Conservation (phyloP, 1,140 invertebrate genomes). For the Atopsyche davidsoni region DNA sequence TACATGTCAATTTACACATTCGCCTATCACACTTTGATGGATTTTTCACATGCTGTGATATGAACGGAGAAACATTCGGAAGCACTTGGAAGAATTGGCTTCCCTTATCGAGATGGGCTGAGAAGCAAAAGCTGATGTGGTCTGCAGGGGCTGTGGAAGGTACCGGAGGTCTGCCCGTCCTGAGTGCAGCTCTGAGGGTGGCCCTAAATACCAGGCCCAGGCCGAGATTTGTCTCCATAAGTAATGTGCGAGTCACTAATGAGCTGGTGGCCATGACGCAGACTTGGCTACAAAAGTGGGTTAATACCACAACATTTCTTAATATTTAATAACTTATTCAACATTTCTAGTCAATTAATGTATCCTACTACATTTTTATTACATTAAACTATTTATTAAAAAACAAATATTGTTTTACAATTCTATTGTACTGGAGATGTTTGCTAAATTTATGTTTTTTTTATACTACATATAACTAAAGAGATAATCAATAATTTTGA, state of each 20-base stretch:
- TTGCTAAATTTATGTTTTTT: too few species aligned
- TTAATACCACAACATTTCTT: too few species aligned
- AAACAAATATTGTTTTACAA: too few species aligned
- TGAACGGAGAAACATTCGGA: constrained; percentile 24
- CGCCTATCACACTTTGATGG: constrained; percentile 25
- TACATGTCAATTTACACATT: constrained; percentile 23
- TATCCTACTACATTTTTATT: too few species aligned
- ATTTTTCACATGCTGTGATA: constrained; percentile 22
- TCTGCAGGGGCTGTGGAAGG: constrained; percentile 24
- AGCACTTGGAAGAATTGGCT: constrained; percentile 30
- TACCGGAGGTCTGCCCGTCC: constrained; percentile 10
- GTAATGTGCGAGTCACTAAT: constrained; percentile 17
- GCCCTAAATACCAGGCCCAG: constrained; percentile 11
- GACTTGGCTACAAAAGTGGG: constrained; percentile 20
- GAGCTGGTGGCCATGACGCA: constrained; percentile 20
- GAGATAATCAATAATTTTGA: too few species aligned
- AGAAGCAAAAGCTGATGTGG: constrained; percentile 20
- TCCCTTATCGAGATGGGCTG: constrained; percentile 17
- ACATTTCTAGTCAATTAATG: too few species aligned
- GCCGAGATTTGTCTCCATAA: constrained; percentile 21
- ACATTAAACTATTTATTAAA: too few species aligned
- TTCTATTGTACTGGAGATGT: too few species aligned
- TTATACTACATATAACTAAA: too few species aligned
- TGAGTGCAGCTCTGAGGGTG: constrained; percentile 22
- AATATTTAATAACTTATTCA: too few species aligned